These are phyloP conservation scores for Macrotus californicus DNA, from an alignment of 2,113 vertebrate genomes.

Conservation along the genomic window DNA sequence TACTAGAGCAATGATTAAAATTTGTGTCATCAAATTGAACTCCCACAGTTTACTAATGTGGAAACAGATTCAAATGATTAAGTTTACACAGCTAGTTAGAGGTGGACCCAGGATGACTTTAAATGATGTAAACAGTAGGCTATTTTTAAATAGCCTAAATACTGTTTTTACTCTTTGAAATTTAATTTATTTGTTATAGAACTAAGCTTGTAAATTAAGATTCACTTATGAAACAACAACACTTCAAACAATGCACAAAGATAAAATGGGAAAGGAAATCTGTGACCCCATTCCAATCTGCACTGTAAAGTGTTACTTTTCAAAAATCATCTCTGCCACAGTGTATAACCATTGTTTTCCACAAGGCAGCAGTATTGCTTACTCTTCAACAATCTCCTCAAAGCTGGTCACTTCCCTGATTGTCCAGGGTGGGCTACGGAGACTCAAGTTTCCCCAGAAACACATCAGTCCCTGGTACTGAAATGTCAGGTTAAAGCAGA, in stretches of 20 bases:
- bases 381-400: not conserved
- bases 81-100: slow-evolving; percentile 3
- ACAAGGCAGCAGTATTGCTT: slow-evolving; percentile 63
- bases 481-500: not conserved
- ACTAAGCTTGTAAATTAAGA: slow-evolving; percentile 2
- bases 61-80: slow-evolving; percentile 5
- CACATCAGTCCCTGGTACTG: not conserved
- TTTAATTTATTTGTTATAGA: slow-evolving; percentile 6
- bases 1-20: slow-evolving; percentile 6
- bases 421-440: not conserved
- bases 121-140: not conserved
- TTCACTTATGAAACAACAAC: not conserved
- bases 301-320: not conserved
- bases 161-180: not conserved
- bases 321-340: not conserved
- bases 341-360: slow-evolving; percentile 7
- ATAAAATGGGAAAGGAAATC: not conserved
- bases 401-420: not conserved
- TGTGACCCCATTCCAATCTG: not conserved
- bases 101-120: not conserved
- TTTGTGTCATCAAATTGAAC: not conserved
- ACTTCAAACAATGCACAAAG: not conserved
- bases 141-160: not conserved
- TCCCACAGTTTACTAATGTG: not conserved
- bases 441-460: not conserved